phyloP scores from a whole-genome alignment of 1,140 invertebrate species.

The Drosophila subobscura region DNA sequence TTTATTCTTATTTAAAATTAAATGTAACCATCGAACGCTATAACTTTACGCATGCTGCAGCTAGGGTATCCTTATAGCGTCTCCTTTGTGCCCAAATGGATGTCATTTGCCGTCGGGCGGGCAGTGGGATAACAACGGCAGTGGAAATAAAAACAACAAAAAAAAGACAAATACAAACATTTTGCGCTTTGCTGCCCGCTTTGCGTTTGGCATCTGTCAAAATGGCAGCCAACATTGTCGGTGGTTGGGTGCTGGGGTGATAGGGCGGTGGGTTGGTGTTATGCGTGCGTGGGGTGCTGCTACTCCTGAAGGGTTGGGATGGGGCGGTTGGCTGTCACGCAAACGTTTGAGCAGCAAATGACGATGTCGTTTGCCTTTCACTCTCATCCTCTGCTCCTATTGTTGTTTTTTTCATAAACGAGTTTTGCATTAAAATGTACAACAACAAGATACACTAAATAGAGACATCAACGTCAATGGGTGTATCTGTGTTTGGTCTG shows the following conservation, averaged over 20 bases:
- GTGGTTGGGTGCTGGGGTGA: neutral
- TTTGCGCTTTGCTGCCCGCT: slow-evolving; percentile 65
- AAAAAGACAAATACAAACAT: slow-evolving; percentile 70
- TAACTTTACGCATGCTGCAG: neutral
- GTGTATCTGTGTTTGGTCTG: neutral
- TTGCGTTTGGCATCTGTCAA: slow-evolving; percentile 76
- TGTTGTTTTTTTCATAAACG: slow-evolving; percentile 55
- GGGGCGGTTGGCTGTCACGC: slow-evolving; percentile 61
- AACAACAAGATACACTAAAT: slow-evolving; percentile 61
- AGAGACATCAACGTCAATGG: slow-evolving; percentile 49
- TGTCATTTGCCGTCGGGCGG: slow-evolving; percentile 31
- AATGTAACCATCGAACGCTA: too few relatives aligned
- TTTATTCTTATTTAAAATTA: too few relatives aligned
- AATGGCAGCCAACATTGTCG: slow-evolving; percentile 51
- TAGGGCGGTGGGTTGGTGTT: neutral
- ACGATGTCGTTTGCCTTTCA: slow-evolving; percentile 46
- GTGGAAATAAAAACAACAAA: slow-evolving; percentile 37
- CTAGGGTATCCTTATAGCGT: slow-evolving; percentile 10
- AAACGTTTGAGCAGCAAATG: slow-evolving; percentile 67
- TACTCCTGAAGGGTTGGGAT: slow-evolving; percentile 7
- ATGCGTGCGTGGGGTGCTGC: too few relatives aligned
- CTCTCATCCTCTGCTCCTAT: neutral
- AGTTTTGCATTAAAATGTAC: slow-evolving; percentile 75
- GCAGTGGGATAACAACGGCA: slow-evolving; percentile 9
- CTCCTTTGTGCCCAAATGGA: neutral